Conservation (phyloP, 2,113 vertebrate species). For the Halcyon malimbica region DNA sequence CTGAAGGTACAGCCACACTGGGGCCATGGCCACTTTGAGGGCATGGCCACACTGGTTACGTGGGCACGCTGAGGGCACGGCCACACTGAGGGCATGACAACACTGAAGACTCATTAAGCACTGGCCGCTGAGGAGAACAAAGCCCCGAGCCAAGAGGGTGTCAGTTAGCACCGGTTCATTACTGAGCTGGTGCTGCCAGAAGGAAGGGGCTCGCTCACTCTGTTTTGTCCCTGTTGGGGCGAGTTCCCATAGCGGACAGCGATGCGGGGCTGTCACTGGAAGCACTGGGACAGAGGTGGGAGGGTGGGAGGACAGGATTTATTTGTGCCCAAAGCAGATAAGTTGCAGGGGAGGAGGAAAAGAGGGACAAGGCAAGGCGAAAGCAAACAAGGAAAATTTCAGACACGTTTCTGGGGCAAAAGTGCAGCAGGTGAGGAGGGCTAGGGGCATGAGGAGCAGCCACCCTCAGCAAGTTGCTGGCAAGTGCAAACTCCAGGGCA, state of each 20-base stretch:
- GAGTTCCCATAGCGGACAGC: not conserved
- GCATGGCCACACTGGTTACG: not conserved
- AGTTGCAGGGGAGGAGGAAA: not conserved
- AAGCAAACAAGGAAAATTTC: not conserved
- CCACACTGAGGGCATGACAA: not conserved
- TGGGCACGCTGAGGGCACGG: not conserved
- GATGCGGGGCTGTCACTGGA: not conserved
- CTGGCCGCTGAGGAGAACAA: not conserved
- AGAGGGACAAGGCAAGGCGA: not conserved
- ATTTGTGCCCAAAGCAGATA: not conserved
- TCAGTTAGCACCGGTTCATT: not conserved
- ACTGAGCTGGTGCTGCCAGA: rapidly evolving
- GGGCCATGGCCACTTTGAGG: not conserved
- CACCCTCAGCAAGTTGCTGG: not conserved
- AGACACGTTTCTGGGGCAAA: not conserved
- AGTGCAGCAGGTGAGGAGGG: not conserved
- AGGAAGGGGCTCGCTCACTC: not conserved
- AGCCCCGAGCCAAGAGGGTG: not conserved
- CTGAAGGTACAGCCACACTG: not conserved
- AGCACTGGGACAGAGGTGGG: not conserved
- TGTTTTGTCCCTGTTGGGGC: not conserved
- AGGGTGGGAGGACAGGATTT: not conserved
- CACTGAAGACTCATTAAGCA: not conserved
- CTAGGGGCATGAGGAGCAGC: not conserved
- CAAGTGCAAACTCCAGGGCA: not conserved